These are phyloP conservation scores for Papilio polyxenes DNA, from an alignment of 1,140 invertebrate genomes.

Conservation along the genomic window DNA sequence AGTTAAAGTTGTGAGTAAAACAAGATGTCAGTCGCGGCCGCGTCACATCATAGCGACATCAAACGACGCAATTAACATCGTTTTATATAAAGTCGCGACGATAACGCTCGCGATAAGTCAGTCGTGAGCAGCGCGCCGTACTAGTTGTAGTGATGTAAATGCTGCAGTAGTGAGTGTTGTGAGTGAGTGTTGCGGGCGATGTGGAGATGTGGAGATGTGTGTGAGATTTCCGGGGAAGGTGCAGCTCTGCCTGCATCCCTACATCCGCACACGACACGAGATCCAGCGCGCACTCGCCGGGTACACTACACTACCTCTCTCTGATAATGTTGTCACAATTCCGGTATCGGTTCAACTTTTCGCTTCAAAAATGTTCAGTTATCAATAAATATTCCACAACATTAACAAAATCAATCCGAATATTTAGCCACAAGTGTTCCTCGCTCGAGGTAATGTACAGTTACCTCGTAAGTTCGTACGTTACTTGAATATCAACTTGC, in stretches of 20 bases:
- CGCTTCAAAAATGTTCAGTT: background rate
- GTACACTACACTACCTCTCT: background rate
- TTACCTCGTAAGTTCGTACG: background rate
- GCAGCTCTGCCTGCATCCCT: slow-evolving; percentile 37
- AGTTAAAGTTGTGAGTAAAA: too few species aligned
- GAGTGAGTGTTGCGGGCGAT: too few species aligned
- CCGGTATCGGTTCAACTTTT: too few species aligned
- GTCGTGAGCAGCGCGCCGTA: background rate
- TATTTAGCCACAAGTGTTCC: too few species aligned
- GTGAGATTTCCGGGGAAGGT: background rate
- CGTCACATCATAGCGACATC: too few species aligned
- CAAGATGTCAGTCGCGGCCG: too few species aligned
- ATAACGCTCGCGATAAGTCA: background rate
- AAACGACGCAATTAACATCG: slow-evolving; percentile 3
- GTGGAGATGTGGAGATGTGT: background rate
- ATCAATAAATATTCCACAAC: background rate
- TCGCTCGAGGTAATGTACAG: too few species aligned
- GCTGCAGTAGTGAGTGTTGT: background rate
- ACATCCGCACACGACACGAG: slow-evolving; percentile 42
- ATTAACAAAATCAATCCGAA: too few species aligned
- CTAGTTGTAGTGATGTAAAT: too few species aligned
- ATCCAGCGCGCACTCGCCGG: slow-evolving; percentile 2
- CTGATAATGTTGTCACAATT: too few species aligned
- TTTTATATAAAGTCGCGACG: slow-evolving; percentile 16
- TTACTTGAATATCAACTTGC: background rate